Evolutionary conservation across 1,140 invertebrate species (phyloP), one percentile per base, ranked within the genome.

Genomic region (Meloidogyne chitwoodi): DNA sequence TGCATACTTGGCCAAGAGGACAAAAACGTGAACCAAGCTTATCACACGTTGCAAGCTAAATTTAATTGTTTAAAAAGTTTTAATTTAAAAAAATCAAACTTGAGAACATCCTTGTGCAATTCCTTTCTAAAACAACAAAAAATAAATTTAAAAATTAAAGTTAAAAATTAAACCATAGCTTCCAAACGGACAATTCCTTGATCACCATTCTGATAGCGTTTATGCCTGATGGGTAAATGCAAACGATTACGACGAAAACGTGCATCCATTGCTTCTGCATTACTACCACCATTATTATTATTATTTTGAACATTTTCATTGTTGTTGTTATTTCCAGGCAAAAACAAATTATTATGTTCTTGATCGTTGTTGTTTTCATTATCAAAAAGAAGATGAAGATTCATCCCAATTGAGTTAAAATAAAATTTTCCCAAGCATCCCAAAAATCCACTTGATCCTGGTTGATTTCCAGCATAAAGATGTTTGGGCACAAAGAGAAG

Each of bases 1-100:
- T 27, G 67, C 85, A 86, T 14, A 83, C 74, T 61, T 83, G 78
- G 11, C 76, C 76, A 26, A 62, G 66, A n/a, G 82, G 78, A 69
- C 85, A 86, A 68, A 81, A 85, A 1, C 61, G 11, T 22, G 66
- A 19, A 6, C 73, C 69, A 10, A 87, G 69, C 14, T 72, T 67
- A 34, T 73, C 77, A 78, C 84, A 87, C 4, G 79, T 85, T 34
- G 83, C 31, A 10, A 77, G 26, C 68, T 70, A 70, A 27, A 26
- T 3, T 31, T 48, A 48, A 19, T 44, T 12, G 2, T 48, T 5
- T 2, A 48, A 48, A 48, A 48, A 19, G 14, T 48, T 19, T 63
- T 6, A 77, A 44, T n/a, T 84, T 56, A 31, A 69, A 41, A 67
- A 81, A 84, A 16, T 80, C 79, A 26, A 74, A 66, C 26, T 62